Conservation (phyloP, 2,888 invertebrate genomes). For the Sphecodes monilicornis region DNA sequence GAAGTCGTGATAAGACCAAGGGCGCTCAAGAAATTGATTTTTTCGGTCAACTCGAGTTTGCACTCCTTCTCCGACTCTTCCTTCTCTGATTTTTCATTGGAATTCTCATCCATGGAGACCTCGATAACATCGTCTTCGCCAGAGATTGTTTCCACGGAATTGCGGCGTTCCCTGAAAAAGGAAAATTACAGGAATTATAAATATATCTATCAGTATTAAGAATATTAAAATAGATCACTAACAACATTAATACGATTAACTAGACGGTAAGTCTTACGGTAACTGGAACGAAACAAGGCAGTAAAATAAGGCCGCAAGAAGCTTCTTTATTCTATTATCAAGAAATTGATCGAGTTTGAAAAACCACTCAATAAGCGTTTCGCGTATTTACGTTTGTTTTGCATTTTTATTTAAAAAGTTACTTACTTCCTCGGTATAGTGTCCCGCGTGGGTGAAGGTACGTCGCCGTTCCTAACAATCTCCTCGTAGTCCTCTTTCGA, state of each 20-base stretch:
- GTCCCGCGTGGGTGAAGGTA: constrained; percentile 63
- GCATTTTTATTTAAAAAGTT: not conserved
- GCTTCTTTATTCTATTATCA: too few species aligned
- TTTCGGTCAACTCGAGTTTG: constrained; percentile 68
- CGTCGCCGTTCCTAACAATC: constrained; percentile 76
- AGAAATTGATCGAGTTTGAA: too few species aligned
- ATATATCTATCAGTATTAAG: not conserved
- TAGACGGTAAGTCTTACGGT: too few species aligned
- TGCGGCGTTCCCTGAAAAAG: constrained; percentile 70
- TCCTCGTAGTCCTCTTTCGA: constrained; percentile 80
- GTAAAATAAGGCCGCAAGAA: too few species aligned
- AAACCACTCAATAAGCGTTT: not conserved
- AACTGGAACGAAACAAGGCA: too few species aligned
- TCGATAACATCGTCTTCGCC: constrained; percentile 79
- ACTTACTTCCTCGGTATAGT: constrained; percentile 74
- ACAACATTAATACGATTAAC: too few species aligned
- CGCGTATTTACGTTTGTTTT: not conserved
- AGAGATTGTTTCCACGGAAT: constrained; percentile 78
- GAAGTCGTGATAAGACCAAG: constrained; percentile 85
- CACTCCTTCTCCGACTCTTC: constrained; percentile 63
- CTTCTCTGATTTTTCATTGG: constrained; percentile 67
- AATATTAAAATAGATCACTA: too few species aligned
- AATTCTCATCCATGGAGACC: constrained; percentile 75
- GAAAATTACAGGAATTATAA: not conserved
- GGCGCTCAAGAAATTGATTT: constrained; percentile 83